Evolutionary conservation across 2,113 vertebrate genomes (phyloP).

Genomic region (Otus sunia): DNA sequence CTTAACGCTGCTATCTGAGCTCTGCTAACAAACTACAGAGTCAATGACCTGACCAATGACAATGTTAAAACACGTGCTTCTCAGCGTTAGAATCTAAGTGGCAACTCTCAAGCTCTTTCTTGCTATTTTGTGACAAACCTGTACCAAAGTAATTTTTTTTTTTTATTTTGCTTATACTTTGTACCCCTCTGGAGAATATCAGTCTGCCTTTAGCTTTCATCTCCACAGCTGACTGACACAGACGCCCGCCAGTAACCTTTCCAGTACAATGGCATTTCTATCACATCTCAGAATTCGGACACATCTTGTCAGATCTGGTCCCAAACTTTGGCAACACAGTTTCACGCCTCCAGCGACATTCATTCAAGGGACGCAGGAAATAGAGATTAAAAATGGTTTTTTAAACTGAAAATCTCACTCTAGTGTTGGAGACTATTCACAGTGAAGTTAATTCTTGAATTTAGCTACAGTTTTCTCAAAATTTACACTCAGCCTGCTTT

Average conservation of each 20-base stretch:
- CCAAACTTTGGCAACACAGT: background rate
- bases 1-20: background rate
- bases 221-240: background rate
- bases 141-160: background rate
- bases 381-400: background rate
- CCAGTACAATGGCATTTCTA: background rate
- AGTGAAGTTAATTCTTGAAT: background rate
- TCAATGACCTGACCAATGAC: background rate
- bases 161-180: background rate
- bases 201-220: background rate
- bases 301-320: background rate
- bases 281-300: background rate
- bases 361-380: background rate
- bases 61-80: accelerated
- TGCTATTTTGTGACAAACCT: background rate
- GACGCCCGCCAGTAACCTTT: background rate
- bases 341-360: background rate
- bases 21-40: background rate
- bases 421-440: background rate
- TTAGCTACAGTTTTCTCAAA: background rate
- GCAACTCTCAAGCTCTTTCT: background rate
- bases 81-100: accelerated
- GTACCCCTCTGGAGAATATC: background rate
- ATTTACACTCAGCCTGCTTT: background rate
- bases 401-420: background rate